Base-by-base conservation (phyloP, 2,113 vertebrate genomes). In the Pterocles orientalis region DNA sequence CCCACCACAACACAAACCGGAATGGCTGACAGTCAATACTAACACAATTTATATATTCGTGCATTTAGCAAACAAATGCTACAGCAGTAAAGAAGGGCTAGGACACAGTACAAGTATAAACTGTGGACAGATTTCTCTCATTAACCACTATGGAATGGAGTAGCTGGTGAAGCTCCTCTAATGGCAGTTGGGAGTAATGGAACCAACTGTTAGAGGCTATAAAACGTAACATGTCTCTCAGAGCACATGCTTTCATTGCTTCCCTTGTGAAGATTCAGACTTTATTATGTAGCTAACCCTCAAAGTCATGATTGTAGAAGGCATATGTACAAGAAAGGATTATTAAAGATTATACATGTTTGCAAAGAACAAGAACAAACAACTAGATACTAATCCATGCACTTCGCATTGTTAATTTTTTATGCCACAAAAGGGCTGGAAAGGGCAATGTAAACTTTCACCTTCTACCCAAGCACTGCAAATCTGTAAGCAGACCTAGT, bases 321-420 rank as follows among this genome's bases (percentile, higher is more conserved):
- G 83, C 94, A 51, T 85, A 94, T 2, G 10, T 73, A 93, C 87
- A 91, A 95, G 94, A 72, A 86, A 92, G 88, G 77, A 91, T 94
- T 96, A 96, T 95, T 95, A 92, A 96, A 96, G 94, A 96, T 97
- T 94, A 95, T 66, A 91, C 83, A 73, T 91, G 80, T 94, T 96
- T 92, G 88, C 88, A 93, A 94, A 96, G 92, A 92, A 91, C 83
- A 84, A 96, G 75, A 96, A 91, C 92, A 96, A 96, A 94, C 91
- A 97, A 89, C 77, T 50, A 89, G 95, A 92, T 96, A 96, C 94
- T 96, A 96, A 96, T 87, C 88, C 88, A 58, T 53, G 86, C 8
- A 15, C 91, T 94, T 64, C 69, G 73, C 80, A 95, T 29, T 90
- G 88, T 86, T 94, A 94, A 97, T 94, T 96, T 95, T 96, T 94